A percentile compares a stretch with the other conserved stretches of the same genome.
Conservation (phyloP, 2,888 invertebrate species). For the Tinea trinotella region DNA sequence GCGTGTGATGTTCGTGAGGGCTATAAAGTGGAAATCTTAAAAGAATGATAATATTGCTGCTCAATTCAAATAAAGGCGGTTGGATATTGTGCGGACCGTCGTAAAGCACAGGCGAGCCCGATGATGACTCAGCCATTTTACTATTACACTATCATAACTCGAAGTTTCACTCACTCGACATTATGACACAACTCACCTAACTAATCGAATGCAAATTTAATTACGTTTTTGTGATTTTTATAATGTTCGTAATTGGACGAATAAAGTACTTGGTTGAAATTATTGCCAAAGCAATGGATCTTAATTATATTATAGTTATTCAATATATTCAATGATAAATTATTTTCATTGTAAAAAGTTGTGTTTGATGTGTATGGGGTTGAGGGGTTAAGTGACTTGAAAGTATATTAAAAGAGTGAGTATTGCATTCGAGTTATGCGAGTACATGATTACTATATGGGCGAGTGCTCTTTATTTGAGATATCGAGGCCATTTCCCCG, state of each 20-base stretch:
- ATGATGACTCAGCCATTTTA: slow-evolving; percentile 37
- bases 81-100: slow-evolving; percentile 41
- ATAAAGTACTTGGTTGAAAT: too few species aligned
- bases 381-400: too few species aligned
- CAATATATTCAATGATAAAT: too few species aligned
- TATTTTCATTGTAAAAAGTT: too few species aligned
- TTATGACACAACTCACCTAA: too few species aligned
- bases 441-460: slow-evolving; percentile 10
- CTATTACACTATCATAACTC: not conserved
- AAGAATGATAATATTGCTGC: slow-evolving; percentile 42
- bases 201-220: too few species aligned
- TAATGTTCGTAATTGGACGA: too few species aligned
- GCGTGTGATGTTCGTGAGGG: not conserved
- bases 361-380: too few species aligned
- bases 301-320: too few species aligned
- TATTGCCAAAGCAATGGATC: too few species aligned
- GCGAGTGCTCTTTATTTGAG: slow-evolving; percentile 18
- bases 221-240: too few species aligned
- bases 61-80: slow-evolving; percentile 44
- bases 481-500: slow-evolving; percentile 18
- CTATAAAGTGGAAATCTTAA: not conserved
- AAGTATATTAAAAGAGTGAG: too few species aligned
- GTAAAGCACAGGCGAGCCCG: slow-evolving; percentile 48
- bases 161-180: not conserved
- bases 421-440: not conserved